Evolutionary conservation across 2,888 invertebrate genomes (phyloP), one percentile per base, ranked within the genome.

Genomic region (Furcula furcula): DNA sequence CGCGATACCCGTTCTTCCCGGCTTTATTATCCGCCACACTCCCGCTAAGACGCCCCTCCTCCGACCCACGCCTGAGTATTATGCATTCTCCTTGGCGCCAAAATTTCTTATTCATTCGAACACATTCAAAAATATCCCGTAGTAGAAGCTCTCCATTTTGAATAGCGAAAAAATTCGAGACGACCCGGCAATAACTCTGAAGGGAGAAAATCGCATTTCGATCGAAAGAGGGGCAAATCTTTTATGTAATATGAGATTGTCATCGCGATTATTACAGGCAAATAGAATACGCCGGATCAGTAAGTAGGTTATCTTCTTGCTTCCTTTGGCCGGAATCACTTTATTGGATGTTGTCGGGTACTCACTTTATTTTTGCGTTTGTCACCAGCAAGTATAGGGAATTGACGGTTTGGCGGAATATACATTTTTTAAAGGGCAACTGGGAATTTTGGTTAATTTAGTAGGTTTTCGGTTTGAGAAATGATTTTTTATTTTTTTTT

Each of bases 211-310:
- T 87, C 88, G 84, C 79, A 87, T 87, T 87, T 86, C 79, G 81
- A 85, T 85, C 82, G 78, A 80, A 81, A 83, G 85, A 85, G 86
- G 56, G 86, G 84, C 78, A 87, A 87, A 87, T 86, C 87, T 88
- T 88, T 88, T 88, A 86, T 87, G 86, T 85, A 86, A 86, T 87
- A 88, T 86, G 78, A 87, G 86, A 88, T 88, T 86, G 88, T 88
- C 88, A 88, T 87, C 85, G 87, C 85, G 86, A 87, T 87, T 88
- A 88, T 88, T 87, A 87, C 83, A 86, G 84, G 85, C 83, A 87
- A 88, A 88, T 88, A 87, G 88, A 87, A 87, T 86, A 86, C 85
- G 80, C 74, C 76, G 80, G 83, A 83, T 84, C 87, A 76, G 80
- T 87, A 88, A 88, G 82, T 85, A 81, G 88, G 87, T 88, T 88